Base-by-base conservation (phyloP, 2,113 vertebrate genomes). In the Lampris megalopsis region DNA sequence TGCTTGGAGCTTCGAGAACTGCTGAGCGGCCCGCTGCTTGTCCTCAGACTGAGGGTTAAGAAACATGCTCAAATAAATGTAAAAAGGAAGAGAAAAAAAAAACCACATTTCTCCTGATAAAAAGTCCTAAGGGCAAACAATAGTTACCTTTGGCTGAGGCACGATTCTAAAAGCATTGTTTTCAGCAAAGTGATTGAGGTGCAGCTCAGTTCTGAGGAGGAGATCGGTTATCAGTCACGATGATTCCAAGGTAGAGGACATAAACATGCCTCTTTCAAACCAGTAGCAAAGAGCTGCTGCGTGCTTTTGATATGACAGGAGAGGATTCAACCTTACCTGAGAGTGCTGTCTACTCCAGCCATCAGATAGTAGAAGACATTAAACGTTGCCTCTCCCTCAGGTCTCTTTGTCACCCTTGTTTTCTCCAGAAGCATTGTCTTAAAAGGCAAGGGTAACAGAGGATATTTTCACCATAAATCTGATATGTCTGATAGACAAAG, bases 401-500 rank as follows among this genome's bases (percentile, higher is more conserved):
- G 97, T 75, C 94, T 95, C 79, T 92, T 94, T 5, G 94, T 93
- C 3, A 98, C 96, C 0, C 98, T 94, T 61, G 95, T 93, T 85
- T 97, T 99, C 92, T 99, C 98, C 90, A 99, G 89, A 62, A 99
- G 93, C 96, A 99, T 95, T 0, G 98, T 98, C 98, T 99, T 65
- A 41, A 75, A 63, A 48, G 54, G 38, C 63, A 74, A 24, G 57
- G 73, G 35, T 41, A 76, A 4, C 53, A 63, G 35, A 74, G 9
- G 1, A 63, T 58, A 62, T 81, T 48, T 45, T 35, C 11, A 64
- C 37, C 37, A 60, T 3, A 9, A 9, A 13, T 37, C 50, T 9
- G 71, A 38, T 49, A 48, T 68, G 42, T 9, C 62, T 24, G 24
- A 38, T 1, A 47, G 9, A 3, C 10, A 60, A 3, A 7, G 11